phyloP scores from a whole-genome alignment of 2,888 invertebrate species.

The Volucella bombylans region DNA sequence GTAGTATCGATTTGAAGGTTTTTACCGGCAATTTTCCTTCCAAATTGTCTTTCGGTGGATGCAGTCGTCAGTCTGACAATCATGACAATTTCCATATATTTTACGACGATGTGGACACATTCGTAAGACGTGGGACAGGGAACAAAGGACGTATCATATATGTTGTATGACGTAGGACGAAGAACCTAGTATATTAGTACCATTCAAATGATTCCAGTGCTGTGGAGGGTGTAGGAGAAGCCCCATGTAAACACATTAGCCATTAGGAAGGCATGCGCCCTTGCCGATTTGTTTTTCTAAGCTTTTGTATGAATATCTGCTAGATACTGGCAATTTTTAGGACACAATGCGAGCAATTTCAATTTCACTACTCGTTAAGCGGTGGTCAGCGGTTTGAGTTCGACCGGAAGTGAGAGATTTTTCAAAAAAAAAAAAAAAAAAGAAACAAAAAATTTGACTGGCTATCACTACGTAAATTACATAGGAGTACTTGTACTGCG shows the following conservation, averaged over 20 bases:
- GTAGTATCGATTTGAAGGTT: conserved; percentile 37
- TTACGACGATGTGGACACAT: no score
- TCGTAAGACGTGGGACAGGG: no score
- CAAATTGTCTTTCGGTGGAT: conserved; percentile 44
- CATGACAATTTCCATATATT: conserved; percentile 52
- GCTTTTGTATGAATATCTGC: conserved; percentile 30
- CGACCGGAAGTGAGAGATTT: conserved; percentile 15
- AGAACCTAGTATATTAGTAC: conserved; percentile 28
- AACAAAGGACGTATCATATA: no score
- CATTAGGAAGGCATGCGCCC: conserved; percentile 69
- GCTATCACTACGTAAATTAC: neutral
- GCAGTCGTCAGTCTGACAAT: conserved; percentile 31
- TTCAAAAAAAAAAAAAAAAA: neutral
- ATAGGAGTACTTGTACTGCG: conserved; percentile 2
- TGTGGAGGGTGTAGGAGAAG: neutral
- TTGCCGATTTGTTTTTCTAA: conserved; percentile 27
- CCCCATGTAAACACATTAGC: conserved; percentile 30
- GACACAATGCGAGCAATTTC: conserved; percentile 25
- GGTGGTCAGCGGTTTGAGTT: conserved; percentile 46
- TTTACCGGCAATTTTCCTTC: conserved; percentile 14
- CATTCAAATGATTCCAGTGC: neutral
- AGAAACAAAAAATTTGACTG: neutral
- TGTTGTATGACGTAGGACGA: neutral
- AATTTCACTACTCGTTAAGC: conserved; percentile 39
- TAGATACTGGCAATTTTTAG: conserved; percentile 27